Evolutionary conservation across 1,140 invertebrate genomes (phyloP).

Genomic region (Zaprionus gabonicus): DNA sequence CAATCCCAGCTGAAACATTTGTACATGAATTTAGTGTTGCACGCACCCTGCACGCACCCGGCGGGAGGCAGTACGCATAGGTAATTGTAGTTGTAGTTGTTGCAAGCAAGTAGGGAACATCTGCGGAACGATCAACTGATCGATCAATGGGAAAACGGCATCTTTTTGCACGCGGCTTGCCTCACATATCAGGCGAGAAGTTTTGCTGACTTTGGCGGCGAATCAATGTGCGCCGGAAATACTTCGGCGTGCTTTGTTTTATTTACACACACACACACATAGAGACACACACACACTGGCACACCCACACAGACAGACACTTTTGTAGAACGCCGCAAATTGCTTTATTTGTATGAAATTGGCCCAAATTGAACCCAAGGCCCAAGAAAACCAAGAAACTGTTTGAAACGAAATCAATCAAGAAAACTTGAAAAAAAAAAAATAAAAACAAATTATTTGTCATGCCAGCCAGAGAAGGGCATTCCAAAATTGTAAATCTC

Average conservation of each 20-base stretch:
- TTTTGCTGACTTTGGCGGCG: conserved; percentile 17
- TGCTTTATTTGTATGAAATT: conserved; percentile 66
- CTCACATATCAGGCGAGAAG: conserved; percentile 24
- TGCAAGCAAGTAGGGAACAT: conserved; percentile 4
- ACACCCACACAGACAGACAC: conserved; percentile 47
- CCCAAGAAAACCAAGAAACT: conserved; percentile 35
- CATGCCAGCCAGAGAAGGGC: conserved; percentile 37
- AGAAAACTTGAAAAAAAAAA: conserved; percentile 33
- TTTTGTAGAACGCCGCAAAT: conserved; percentile 68
- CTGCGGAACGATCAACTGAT: background rate
- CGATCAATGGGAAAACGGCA: background rate
- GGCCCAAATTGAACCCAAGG: conserved; percentile 36
- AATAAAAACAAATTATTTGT: conserved; percentile 23
- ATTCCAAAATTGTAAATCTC: conserved; percentile 26
- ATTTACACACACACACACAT: conserved; percentile 24
- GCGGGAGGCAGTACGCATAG: conserved; percentile 23
- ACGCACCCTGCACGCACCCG: conserved; percentile 47
- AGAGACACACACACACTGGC: conserved; percentile 23
- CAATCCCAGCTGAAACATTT: conserved; percentile 70
- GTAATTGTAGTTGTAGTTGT: conserved; percentile 41
- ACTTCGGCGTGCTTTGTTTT: conserved; percentile 23
- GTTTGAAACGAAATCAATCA: conserved; percentile 15
- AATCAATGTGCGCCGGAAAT: conserved; percentile 12
- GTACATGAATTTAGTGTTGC: conserved; percentile 72
- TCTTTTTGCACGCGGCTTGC: conserved; percentile 44